These are phyloP conservation scores for Metopolophium dirhodum DNA, from an alignment of 1,140 invertebrate species.

Conservation along the genomic window DNA sequence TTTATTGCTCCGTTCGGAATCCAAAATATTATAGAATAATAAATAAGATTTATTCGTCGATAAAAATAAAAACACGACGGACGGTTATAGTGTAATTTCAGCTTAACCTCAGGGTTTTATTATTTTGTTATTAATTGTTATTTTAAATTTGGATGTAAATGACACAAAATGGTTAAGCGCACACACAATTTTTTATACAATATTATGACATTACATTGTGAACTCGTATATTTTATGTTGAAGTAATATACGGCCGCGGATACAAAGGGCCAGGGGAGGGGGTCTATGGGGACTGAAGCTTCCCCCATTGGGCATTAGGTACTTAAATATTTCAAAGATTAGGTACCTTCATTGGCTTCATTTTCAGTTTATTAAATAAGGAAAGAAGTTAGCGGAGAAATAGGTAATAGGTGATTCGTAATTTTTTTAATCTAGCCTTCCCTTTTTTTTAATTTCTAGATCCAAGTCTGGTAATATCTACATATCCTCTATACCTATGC, in stretches of 20 bases:
- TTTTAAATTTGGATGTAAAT: neutral
- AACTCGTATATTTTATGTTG: neutral
- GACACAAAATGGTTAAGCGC: neutral
- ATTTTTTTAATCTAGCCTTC: no score
- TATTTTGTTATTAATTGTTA: neutral
- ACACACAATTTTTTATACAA: neutral
- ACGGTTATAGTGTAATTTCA: neutral
- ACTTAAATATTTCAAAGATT: no score
- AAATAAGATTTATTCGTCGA: neutral
- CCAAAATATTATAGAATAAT: no score
- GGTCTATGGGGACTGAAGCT: no score
- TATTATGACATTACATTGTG: neutral
- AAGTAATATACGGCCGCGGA: neutral
- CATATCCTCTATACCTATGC: neutral
- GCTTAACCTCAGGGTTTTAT: neutral
- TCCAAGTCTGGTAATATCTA: no score
- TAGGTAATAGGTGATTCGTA: no score
- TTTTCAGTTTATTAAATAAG: no score
- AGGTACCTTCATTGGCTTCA: no score
- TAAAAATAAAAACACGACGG: neutral
- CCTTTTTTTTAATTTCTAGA: no score
- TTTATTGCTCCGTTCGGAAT: neutral
- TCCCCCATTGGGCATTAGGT: neutral
- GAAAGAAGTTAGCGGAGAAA: no score
- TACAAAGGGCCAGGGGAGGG: no score